A percentile compares a stretch with the other conserved stretches of the same genome.
Conservation (phyloP, 2,888 invertebrate genomes). For the Chloromyia formosa region DNA sequence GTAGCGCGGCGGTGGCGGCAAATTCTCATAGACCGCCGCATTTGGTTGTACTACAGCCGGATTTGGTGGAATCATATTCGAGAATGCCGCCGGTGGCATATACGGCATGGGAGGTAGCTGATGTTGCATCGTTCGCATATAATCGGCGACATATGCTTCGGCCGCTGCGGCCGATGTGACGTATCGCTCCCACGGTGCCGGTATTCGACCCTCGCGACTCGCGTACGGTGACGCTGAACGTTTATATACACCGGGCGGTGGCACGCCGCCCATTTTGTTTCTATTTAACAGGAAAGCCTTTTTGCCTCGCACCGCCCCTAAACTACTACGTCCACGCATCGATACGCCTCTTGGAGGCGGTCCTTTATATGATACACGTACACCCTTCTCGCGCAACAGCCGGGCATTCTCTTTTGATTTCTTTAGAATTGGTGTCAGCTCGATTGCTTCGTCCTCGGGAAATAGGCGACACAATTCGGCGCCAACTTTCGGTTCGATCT, state of each 20-base stretch:
- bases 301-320: slow-evolving; percentile 65
- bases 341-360: slow-evolving; percentile 66
- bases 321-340: slow-evolving; percentile 64
- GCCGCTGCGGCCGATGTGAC: slow-evolving; percentile 74
- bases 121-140: slow-evolving; percentile 88
- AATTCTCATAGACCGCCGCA: slow-evolving; percentile 66
- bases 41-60: slow-evolving; percentile 61
- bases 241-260: slow-evolving; percentile 54
- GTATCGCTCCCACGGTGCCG: slow-evolving; percentile 72
- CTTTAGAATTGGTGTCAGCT: slow-evolving; percentile 86
- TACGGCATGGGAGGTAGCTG: slow-evolving; percentile 87
- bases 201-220: slow-evolving; percentile 67
- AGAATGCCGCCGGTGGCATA: slow-evolving; percentile 73
- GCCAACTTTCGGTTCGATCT: slow-evolving; percentile 95
- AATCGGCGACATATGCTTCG: slow-evolving; percentile 89
- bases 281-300: slow-evolving; percentile 74
- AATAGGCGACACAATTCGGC: slow-evolving; percentile 92
- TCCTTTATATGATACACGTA: slow-evolving; percentile 63
- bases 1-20: slow-evolving; percentile 82
- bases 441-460: slow-evolving; percentile 90
- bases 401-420: slow-evolving; percentile 86
- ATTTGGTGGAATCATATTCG: slow-evolving; percentile 70
- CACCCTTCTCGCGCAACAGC: slow-evolving; percentile 65
- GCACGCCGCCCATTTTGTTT: slow-evolving; percentile 65
- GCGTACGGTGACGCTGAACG: slow-evolving; percentile 69